phyloP scores from a whole-genome alignment of 2,113 vertebrate genomes.

The Struthidea cinerea region DNA sequence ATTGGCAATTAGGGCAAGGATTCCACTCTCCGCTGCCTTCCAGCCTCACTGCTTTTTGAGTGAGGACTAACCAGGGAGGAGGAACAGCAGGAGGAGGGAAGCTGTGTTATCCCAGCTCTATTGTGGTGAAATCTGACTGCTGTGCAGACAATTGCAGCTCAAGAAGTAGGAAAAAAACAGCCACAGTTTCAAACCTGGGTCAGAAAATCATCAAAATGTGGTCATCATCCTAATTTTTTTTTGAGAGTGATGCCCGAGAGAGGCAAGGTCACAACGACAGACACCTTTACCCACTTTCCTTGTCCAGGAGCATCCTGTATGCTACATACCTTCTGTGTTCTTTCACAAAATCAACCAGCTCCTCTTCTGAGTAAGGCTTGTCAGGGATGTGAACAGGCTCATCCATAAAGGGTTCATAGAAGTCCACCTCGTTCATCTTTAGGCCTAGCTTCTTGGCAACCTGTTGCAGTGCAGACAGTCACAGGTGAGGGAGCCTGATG shows the following conservation, averaged over 20 bases:
- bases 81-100: background rate
- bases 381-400: conserved; percentile 87
- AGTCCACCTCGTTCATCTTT: conserved; percentile 95
- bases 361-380: conserved; percentile 88
- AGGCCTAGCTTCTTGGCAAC: conserved; percentile 93
- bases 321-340: conserved; percentile 83
- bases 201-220: background rate
- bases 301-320: background rate
- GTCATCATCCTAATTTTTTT: background rate
- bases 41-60: background rate
- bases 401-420: conserved; percentile 97
- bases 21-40: background rate
- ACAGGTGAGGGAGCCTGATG: background rate
- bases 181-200: background rate
- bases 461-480: conserved; percentile 61
- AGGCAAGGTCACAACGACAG: background rate
- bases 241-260: background rate
- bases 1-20: background rate
- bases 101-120: background rate
- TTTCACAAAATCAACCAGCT: conserved; percentile 88
- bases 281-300: background rate
- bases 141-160: background rate
- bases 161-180: background rate
- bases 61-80: background rate
- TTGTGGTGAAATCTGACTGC: background rate